Evolutionary conservation across 2,888 invertebrate genomes (phyloP).

Genomic region (Lepeophtheirus nordmannii): DNA sequence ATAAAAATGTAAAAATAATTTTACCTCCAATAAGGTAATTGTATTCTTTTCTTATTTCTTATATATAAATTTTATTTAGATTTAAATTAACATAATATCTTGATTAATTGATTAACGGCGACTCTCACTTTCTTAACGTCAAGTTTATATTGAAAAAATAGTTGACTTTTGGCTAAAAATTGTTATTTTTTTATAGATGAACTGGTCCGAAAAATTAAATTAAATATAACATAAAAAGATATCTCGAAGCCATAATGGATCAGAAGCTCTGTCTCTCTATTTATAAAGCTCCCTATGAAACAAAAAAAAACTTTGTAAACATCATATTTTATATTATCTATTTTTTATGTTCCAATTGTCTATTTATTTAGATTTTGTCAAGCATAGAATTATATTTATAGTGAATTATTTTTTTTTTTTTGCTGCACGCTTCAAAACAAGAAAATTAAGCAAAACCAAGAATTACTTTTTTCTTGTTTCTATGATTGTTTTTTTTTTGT

Average conservation of each 20-base stretch:
- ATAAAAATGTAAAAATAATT: background rate
- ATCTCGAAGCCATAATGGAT: conserved; percentile 4
- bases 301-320: background rate
- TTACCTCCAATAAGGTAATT: background rate
- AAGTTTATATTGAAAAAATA: no score
- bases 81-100: background rate
- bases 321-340: background rate
- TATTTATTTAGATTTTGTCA: no score
- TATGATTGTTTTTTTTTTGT: no score
- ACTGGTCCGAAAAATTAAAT: background rate
- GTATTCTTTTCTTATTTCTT: background rate
- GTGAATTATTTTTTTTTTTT: no score
- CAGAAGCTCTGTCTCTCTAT: background rate
- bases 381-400: no score
- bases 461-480: no score
- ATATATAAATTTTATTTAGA: background rate
- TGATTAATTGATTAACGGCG: background rate
- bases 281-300: background rate
- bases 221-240: background rate
- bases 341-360: no score
- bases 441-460: background rate
- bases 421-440: background rate
- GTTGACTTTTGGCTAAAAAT: no score
- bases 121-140: background rate
- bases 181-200: background rate